phyloP scores from a whole-genome alignment of 2,888 invertebrate species.

The Entomobrya proxima region DNA sequence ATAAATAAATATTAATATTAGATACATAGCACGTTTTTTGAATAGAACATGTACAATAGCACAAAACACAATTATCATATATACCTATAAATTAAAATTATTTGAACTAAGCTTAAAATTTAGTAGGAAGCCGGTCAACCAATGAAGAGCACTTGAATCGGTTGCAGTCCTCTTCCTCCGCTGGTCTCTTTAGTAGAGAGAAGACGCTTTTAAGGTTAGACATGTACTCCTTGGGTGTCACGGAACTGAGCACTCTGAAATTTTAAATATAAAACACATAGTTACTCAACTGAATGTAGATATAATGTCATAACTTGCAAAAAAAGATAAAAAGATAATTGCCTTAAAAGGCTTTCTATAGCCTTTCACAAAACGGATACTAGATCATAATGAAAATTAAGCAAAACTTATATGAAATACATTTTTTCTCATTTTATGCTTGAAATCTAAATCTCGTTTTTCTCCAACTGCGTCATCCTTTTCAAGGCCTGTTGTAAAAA shows the following conservation, averaged over 20 bases:
- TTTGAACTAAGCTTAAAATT: slow-evolving; percentile 11
- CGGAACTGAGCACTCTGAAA: slow-evolving; percentile 42
- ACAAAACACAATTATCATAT: background rate
- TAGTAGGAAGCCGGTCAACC: slow-evolving; percentile 14
- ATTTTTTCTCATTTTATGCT: background rate
- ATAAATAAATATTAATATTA: too few relatives aligned
- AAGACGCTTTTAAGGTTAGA: slow-evolving; percentile 8
- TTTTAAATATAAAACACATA: background rate
- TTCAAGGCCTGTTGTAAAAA: slow-evolving; percentile 10
- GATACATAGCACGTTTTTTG: background rate
- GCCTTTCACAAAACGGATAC: too few relatives aligned
- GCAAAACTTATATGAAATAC: too few relatives aligned
- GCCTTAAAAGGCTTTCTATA: too few relatives aligned
- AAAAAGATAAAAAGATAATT: too few relatives aligned
- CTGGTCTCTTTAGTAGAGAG: background rate
- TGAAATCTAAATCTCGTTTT: background rate
- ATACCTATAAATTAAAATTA: background rate
- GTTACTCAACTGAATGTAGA: background rate
- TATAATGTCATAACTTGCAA: too few relatives aligned
- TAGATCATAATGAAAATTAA: too few relatives aligned
- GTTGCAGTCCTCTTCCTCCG: background rate
- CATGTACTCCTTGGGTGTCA: slow-evolving; percentile 53
- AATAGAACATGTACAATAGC: too few relatives aligned
- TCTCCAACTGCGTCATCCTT: background rate
- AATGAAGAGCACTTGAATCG: slow-evolving; percentile 35